Conservation (phyloP, 2,888 invertebrate genomes). For the Cactoblastis cactorum region DNA sequence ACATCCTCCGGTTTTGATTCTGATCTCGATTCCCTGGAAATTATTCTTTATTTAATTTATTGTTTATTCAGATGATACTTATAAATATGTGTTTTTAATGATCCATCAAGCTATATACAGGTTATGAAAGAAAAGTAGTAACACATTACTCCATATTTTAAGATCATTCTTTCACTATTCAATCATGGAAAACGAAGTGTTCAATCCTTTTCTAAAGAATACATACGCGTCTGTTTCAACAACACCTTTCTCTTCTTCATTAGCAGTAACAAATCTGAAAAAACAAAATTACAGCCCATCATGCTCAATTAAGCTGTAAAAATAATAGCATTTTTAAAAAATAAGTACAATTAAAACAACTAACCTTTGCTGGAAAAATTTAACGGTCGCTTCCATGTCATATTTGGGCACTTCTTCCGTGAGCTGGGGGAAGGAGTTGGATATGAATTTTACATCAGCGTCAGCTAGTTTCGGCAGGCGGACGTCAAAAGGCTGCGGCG, state of each 20-base stretch:
- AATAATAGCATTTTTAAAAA: background rate
- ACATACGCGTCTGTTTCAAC: slow-evolving; percentile 67
- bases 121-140: too few species aligned
- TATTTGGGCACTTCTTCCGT: slow-evolving; percentile 82
- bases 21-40: slow-evolving; percentile 85
- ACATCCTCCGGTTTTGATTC: slow-evolving; percentile 91
- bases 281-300: too few species aligned
- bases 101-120: too few species aligned
- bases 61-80: background rate
- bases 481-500: slow-evolving; percentile 87
- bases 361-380: slow-evolving; percentile 84
- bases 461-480: slow-evolving; percentile 82
- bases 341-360: too few species aligned
- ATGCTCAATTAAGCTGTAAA: background rate
- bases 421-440: slow-evolving; percentile 83
- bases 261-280: slow-evolving; percentile 52
- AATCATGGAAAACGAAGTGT: background rate
- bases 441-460: slow-evolving; percentile 82
- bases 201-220: background rate
- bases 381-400: slow-evolving; percentile 84
- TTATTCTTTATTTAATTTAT: too few species aligned
- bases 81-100: too few species aligned
- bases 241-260: slow-evolving; percentile 51
- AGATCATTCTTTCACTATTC: too few species aligned
- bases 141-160: too few species aligned